phyloP scores from a whole-genome alignment of 2,797 vertebrate species.

The Myotis findleyi region DNA sequence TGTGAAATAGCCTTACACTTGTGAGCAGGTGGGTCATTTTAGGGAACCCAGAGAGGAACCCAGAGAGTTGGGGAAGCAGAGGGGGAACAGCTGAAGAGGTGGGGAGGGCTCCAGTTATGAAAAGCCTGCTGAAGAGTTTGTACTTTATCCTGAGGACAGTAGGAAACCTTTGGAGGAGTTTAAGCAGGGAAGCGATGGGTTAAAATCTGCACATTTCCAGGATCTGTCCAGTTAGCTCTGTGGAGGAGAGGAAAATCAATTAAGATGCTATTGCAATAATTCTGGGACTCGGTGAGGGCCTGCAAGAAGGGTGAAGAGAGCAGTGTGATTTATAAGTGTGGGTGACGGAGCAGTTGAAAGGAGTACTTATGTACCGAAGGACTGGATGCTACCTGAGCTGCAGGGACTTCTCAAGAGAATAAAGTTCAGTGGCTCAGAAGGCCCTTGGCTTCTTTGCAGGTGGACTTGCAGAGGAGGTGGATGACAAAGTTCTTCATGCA shows the following conservation, averaged over 20 bases:
- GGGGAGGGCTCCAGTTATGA: neutral
- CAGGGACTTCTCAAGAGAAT: neutral
- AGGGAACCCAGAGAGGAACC: neutral
- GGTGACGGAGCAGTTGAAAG: neutral
- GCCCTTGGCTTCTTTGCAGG: slow-evolving; percentile 86
- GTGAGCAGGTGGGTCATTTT: neutral
- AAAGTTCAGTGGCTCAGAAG: neutral
- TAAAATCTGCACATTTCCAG: neutral
- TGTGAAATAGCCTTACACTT: neutral
- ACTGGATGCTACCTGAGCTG: neutral
- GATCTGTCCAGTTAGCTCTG: neutral
- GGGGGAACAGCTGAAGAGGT: neutral
- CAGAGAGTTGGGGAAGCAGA: neutral
- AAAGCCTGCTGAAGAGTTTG: neutral
- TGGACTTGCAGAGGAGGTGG: slow-evolving; percentile 97
- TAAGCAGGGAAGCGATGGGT: neutral
- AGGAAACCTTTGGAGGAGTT: neutral
- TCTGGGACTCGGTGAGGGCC: neutral
- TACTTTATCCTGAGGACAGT: neutral
- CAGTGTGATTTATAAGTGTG: neutral
- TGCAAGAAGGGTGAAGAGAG: neutral
- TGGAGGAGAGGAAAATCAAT: neutral
- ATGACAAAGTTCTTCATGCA: slow-evolving; percentile 97
- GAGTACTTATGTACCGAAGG: neutral
- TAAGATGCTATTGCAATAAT: neutral